Percentiles rank a stretch among this genome's conserved stretches.
phyloP scores from a whole-genome alignment of 2,113 vertebrate genomes.

The Scalopus aquaticus region DNA sequence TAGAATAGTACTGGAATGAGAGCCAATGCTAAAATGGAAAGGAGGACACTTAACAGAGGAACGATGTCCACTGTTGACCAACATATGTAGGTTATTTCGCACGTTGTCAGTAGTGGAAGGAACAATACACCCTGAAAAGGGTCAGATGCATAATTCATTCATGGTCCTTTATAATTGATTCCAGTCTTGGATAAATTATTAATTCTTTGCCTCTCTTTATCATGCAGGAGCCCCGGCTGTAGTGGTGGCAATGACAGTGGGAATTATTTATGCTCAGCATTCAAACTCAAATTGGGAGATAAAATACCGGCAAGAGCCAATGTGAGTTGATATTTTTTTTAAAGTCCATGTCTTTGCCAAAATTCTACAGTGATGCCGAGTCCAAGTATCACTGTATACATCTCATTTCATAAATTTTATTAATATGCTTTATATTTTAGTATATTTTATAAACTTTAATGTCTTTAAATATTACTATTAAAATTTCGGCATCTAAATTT shows the following conservation, averaged over 20 bases:
- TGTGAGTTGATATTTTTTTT: conserved; percentile 72
- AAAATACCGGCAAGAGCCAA: conserved; percentile 71
- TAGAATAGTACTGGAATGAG: not conserved
- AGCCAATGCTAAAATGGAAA: not conserved
- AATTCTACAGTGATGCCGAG: not conserved
- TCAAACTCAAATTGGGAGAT: not conserved
- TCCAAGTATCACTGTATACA: not conserved
- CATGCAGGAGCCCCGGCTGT: conserved; percentile 61
- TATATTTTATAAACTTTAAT: not conserved
- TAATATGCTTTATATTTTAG: not conserved
- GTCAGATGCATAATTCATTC: conserved; percentile 45
- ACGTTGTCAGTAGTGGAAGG: not conserved
- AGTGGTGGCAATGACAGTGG: conserved; percentile 72
- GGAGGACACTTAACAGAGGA: not conserved
- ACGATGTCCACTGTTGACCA: not conserved
- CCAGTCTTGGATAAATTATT: conserved; percentile 38
- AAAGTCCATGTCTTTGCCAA: not conserved
- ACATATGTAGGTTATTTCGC: not conserved
- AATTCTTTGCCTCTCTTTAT: conserved; percentile 35
- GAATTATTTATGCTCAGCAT: conserved; percentile 50
- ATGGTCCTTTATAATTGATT: conserved; percentile 56
- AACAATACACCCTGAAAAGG: not conserved
- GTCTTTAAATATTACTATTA: not conserved
- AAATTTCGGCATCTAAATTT: not conserved
- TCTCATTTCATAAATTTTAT: conserved; percentile 21